Evolutionary conservation across 2,888 invertebrate species (phyloP).

Genomic region (Neelides folsomi): DNA sequence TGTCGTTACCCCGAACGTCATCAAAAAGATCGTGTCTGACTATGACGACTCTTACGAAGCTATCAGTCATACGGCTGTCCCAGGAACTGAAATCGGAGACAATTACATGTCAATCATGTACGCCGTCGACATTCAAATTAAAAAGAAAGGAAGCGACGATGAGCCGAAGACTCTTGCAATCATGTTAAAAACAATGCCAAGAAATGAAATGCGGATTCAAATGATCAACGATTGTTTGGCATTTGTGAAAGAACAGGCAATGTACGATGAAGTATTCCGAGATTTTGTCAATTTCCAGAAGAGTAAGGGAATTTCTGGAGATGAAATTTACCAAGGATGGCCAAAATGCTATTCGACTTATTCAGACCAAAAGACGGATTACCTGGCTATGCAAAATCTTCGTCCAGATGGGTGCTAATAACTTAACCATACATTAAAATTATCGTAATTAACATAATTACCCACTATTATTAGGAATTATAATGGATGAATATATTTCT

Average conservation of each 20-base stretch:
- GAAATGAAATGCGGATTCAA: constrained; percentile 14
- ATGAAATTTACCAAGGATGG: constrained; percentile 9
- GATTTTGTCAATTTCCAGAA: constrained; percentile 12
- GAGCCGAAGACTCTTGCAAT: constrained; percentile 7
- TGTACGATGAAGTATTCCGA: constrained; percentile 12
- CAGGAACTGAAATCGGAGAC: constrained; percentile 24
- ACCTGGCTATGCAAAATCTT: constrained; percentile 11
- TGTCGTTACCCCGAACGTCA: constrained; percentile 23
- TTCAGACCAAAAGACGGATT: constrained; percentile 13
- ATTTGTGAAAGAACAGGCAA: constrained; percentile 15
- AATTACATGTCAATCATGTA: constrained; percentile 33
- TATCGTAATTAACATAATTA: neutral
- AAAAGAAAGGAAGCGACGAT: constrained; percentile 8
- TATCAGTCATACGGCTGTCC: constrained; percentile 11
- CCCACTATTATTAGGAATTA: too few relatives aligned
- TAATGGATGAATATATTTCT: too few relatives aligned
- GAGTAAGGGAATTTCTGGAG: constrained; percentile 3
- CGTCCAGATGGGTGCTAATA: too few relatives aligned
- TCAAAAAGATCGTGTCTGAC: constrained; percentile 17
- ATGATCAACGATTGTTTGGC: constrained; percentile 16
- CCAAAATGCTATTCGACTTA: constrained; percentile 12
- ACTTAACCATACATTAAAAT: neutral
- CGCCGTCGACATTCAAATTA: constrained; percentile 15
- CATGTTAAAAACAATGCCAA: constrained; percentile 22
- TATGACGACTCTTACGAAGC: constrained; percentile 17